phyloP scores from a whole-genome alignment of 2,113 vertebrate species.

The Amblyopsis rosae region DNA sequence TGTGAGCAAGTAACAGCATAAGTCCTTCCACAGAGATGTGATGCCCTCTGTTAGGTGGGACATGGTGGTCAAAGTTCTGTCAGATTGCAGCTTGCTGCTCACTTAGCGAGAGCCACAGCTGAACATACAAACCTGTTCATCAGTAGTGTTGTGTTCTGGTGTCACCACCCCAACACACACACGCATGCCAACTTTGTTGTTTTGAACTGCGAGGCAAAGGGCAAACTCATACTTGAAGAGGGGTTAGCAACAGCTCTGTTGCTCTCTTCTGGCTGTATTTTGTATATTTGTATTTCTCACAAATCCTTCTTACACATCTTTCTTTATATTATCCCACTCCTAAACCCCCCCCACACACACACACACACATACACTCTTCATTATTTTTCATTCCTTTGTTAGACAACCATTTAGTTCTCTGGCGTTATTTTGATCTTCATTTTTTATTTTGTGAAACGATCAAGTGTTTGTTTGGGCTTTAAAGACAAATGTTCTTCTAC shows the following conservation, averaged over 20 bases:
- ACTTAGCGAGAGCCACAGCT: too few species aligned
- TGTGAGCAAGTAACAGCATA: too few species aligned
- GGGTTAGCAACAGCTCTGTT: not conserved
- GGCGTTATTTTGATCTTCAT: not conserved
- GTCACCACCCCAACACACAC: not conserved
- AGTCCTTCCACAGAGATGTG: too few species aligned
- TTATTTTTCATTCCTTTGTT: not conserved
- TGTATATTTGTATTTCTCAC: not conserved
- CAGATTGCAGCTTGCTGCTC: too few species aligned
- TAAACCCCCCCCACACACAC: not conserved
- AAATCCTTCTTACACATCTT: constrained; percentile 1
- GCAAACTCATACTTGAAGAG: too few species aligned
- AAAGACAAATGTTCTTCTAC: constrained; percentile 47
- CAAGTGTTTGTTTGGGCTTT: constrained; percentile 49
- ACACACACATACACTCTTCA: not conserved
- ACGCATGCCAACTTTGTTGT: not conserved
- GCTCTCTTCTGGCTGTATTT: not conserved
- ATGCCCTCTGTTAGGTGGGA: too few species aligned
- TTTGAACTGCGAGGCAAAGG: too few species aligned
- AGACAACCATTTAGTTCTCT: not conserved
- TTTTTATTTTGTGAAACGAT: constrained; percentile 38
- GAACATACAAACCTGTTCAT: too few species aligned
- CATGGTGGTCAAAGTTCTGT: too few species aligned
- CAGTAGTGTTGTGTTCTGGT: too few species aligned
- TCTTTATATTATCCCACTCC: not conserved